Evolutionary conservation across 2,113 vertebrate species (phyloP).

Genomic region (Polypterus senegalus): DNA sequence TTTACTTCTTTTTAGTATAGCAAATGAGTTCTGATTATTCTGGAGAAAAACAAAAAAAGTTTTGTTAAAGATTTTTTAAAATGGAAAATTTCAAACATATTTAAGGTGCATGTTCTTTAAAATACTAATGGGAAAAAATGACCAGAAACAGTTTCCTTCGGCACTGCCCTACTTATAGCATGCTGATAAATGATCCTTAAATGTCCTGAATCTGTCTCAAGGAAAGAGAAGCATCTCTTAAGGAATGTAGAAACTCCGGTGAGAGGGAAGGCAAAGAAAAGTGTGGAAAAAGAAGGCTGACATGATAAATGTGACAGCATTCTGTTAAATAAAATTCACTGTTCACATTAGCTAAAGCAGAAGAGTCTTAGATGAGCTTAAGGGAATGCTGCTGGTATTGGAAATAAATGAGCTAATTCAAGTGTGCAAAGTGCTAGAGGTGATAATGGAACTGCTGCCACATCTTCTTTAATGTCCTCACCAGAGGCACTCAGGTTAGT

Average conservation of each 20-base stretch:
- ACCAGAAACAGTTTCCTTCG: not conserved
- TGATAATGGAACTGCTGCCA: no score
- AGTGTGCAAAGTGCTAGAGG: no score
- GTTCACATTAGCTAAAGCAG: not conserved
- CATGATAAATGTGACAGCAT: not conserved
- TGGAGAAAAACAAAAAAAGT: no score
- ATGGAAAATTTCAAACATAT: no score
- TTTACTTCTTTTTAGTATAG: no score
- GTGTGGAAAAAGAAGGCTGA: not conserved
- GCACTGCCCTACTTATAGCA: constrained; percentile 2
- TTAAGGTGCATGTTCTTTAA: no score
- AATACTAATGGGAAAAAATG: no score
- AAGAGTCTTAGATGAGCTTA: not conserved
- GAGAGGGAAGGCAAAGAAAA: not conserved
- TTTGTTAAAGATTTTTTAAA: no score
- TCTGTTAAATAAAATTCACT: not conserved
- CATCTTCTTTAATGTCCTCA: no score
- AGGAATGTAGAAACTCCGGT: not conserved
- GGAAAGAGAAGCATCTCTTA: not conserved
- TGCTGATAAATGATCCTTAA: constrained; percentile 3
- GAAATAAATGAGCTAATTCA: not conserved
- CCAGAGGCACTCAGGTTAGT: no score
- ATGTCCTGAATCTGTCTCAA: constrained; percentile 5
- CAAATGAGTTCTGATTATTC: no score
- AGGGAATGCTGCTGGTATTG: not conserved